These are phyloP conservation scores for Dasyprocta punctata DNA, from an alignment of 2,113 vertebrate genomes.

Conservation along the genomic window DNA sequence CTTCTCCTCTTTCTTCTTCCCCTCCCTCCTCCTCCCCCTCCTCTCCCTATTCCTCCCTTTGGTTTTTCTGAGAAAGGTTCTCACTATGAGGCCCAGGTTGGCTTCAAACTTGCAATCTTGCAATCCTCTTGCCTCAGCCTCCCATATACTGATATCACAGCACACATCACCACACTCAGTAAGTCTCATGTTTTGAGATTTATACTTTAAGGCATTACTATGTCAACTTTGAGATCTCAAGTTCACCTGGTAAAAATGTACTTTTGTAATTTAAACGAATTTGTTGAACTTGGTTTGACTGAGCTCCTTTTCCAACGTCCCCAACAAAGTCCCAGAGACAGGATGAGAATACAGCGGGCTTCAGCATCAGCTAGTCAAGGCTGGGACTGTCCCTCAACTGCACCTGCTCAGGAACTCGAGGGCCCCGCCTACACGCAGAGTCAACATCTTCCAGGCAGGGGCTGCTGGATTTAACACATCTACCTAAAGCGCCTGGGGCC, in stretches of 20 bases:
- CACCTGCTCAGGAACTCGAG: background rate
- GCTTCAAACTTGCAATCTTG: background rate
- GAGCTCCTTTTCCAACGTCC: background rate
- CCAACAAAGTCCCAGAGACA: background rate
- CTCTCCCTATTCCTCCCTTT: background rate
- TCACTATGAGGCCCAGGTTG: background rate
- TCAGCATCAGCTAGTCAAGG: background rate
- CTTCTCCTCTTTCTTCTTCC: background rate
- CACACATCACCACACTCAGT: background rate
- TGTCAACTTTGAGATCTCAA: background rate
- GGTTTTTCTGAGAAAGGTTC: background rate
- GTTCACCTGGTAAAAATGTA: background rate
- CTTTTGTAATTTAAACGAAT: background rate
- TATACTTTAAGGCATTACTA: slow-evolving; percentile 8
- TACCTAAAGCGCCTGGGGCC: background rate
- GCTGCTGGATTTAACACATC: background rate
- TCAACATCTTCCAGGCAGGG: background rate
- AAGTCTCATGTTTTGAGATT: background rate
- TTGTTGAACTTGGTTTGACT: background rate
- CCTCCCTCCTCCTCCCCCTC: background rate
- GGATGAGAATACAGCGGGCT: background rate
- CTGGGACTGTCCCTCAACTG: background rate
- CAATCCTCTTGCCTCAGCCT: background rate
- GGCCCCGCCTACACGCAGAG: background rate
- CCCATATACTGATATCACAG: background rate